Evolutionary conservation across 2,113 vertebrate genomes (phyloP).

Genomic region (Parus major): DNA sequence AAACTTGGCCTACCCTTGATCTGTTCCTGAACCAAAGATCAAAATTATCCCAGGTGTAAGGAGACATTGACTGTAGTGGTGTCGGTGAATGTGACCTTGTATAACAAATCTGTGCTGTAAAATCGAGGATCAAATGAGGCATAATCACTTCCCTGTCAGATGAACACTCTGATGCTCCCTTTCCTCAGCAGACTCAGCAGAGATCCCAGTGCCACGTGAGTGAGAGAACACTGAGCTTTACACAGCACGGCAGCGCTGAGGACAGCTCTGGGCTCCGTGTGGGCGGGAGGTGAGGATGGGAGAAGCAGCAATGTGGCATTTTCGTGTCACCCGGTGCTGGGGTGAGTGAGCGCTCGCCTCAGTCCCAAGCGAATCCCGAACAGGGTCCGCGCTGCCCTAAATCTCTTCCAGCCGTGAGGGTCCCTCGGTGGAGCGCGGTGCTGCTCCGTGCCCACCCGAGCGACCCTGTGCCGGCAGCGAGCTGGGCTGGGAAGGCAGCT

Average conservation of each 20-base stretch:
- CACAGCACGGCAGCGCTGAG: not conserved
- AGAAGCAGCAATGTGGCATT: not conserved
- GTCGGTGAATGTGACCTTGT: not conserved
- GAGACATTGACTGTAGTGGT: not conserved
- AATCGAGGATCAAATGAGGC: not conserved
- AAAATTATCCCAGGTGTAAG: not conserved
- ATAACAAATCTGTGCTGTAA: not conserved
- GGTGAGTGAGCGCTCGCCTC: not conserved
- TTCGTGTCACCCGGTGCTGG: not conserved
- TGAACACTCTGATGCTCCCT: not conserved
- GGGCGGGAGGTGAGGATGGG: not conserved
- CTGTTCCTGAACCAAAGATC: not conserved
- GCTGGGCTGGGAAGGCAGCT: not conserved
- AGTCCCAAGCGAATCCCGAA: accelerated
- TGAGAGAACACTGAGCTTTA: not conserved
- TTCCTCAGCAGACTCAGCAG: not conserved
- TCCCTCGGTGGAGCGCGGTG: not conserved
- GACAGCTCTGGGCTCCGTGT: not conserved
- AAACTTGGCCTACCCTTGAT: accelerated
- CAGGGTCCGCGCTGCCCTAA: not conserved
- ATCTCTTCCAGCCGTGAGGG: not conserved
- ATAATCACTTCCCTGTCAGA: not conserved
- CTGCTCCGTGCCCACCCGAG: no score
- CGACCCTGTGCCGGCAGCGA: not conserved
- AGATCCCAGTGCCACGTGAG: not conserved